A percentile compares a stretch with the other conserved stretches of the same genome.
Evolutionary conservation across 1,140 invertebrate genomes (phyloP).

Genomic region (Eriocheir sinensis): DNA sequence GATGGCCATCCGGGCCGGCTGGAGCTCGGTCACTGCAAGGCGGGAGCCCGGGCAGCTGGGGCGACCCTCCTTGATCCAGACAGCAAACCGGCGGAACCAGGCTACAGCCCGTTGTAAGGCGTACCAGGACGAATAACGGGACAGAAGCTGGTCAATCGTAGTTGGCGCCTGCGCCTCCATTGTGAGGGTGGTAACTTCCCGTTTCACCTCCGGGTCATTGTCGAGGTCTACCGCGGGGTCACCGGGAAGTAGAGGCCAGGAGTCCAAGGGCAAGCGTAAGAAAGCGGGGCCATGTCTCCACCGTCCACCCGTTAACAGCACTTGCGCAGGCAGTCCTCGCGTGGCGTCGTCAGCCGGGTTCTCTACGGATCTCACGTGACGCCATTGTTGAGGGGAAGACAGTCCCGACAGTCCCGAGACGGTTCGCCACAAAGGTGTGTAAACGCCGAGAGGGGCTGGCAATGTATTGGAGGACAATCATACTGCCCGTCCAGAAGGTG

Average conservation of each 20-base stretch:
- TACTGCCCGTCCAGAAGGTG: constrained; percentile 11
- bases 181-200: not conserved
- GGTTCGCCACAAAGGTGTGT: constrained; percentile 45
- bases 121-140: not conserved
- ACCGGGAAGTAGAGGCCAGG: not conserved
- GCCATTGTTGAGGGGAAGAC: not conserved
- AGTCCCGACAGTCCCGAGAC: not conserved
- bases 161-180: not conserved
- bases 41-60: too few relatives aligned
- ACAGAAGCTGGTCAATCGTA: not conserved
- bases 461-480: constrained; percentile 37
- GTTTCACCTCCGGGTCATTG: not conserved
- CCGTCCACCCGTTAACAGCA: not conserved
- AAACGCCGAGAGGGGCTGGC: not conserved
- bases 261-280: not conserved
- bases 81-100: not conserved
- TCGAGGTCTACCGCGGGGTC: not conserved
- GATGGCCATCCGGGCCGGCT: not conserved
- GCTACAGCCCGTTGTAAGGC: too few relatives aligned
- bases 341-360: not conserved
- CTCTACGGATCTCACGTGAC: not conserved
- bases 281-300: not conserved
- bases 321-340: not conserved
- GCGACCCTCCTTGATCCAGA: too few relatives aligned
- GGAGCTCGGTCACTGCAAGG: too few relatives aligned